Evolutionary conservation across 2,888 invertebrate genomes (phyloP).

Genomic region (Aradus depressus): DNA sequence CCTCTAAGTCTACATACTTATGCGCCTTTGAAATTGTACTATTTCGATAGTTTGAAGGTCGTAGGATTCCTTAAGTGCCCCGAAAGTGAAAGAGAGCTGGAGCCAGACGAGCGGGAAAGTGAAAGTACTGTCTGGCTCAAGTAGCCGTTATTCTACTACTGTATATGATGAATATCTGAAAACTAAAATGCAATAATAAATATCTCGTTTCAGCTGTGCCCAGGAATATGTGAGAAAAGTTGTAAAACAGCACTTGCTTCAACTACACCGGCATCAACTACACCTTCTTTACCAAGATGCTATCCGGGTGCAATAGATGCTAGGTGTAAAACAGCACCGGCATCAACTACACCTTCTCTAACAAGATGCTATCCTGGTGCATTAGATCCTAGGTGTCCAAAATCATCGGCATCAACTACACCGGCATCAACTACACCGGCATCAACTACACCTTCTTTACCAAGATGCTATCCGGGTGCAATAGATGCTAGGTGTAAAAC

Average conservation of each 20-base stretch:
- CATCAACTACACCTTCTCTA: constrained; percentile 20
- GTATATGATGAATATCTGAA: no score
- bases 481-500: constrained; percentile 36
- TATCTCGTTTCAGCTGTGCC: constrained; percentile 31
- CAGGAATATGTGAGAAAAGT: constrained; percentile 32
- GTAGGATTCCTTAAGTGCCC: background rate
- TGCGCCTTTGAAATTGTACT: no score
- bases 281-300: constrained; percentile 30
- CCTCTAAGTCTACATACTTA: no score
- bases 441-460: constrained; percentile 26
- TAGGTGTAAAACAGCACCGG: constrained; percentile 26
- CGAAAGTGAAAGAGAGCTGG: no score
- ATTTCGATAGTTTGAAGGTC: background rate
- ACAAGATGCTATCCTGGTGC: constrained; percentile 34
- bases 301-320: constrained; percentile 34
- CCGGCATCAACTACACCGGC: constrained; percentile 15
- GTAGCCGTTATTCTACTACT: no score
- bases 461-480: constrained; percentile 36
- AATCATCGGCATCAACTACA: constrained; percentile 21
- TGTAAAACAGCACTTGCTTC: constrained; percentile 26
- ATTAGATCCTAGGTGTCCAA: constrained; percentile 32
- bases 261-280: constrained; percentile 20
- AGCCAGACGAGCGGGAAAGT: no score
- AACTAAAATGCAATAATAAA: background rate
- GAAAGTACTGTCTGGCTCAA: no score